Base-by-base conservation (phyloP, 2,888 invertebrate species). In the Phania funesta region DNA sequence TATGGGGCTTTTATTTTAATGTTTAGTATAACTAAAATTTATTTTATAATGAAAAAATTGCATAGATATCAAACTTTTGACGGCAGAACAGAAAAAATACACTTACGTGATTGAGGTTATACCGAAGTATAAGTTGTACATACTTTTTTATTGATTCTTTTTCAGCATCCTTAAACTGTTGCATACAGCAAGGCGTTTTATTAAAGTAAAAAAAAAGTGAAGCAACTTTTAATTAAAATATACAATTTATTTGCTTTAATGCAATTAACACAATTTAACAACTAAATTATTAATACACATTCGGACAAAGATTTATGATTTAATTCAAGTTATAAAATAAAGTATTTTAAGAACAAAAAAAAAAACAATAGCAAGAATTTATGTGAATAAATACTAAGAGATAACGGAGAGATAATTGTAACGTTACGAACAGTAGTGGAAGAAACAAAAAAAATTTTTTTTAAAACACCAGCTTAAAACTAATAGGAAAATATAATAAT, bases 201-300 rank as follows among this genome's bases (percentile, higher is more conserved):
- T n/a, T n/a, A n/a, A n/a, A n/a, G n/a, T n/a, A n/a, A n/a, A n/a
- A n/a, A n/a, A 24, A 68, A 77, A 26, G 50, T 18, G 46, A 54
- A 64, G 29, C 22, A 26, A 5, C 6, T 38, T 50, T 38, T 4
- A 38, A 29, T 52, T 70, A 29, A 8, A 26, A 16, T 46, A 26
- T 52, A 62, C 70, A 68, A 76, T 46, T 22, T 11, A 22, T 68
- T 68, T 29, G 9, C 20, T 77, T 64, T 56, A 70, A 60, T 76
- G 52, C 32, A 62, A 29, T 68, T 56, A 18, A 64, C 64, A 60
- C 24, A 38, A 71, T 48, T 64, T 56, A 62, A 52, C 9, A 44
- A 52, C 52, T 58, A 41, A 54, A 50, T 50, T 29, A 41, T 32
- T 54, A 46, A n/a, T 16, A 24, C 44, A 68, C 29, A 70, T 60